Conservation (phyloP, 2,888 invertebrate genomes). For the Liodrosophila aerea region DNA sequence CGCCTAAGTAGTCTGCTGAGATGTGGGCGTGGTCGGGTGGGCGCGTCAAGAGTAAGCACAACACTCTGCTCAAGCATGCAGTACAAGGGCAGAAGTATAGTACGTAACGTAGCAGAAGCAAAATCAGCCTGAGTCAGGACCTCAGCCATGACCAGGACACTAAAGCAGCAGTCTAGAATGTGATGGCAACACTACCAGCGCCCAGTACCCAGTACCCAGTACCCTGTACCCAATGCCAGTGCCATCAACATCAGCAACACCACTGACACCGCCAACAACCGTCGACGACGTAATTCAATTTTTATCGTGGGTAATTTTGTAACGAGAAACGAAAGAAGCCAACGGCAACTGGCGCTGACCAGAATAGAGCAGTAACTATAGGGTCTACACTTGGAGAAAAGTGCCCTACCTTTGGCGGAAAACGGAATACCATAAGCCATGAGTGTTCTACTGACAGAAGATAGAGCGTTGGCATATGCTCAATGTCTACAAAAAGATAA, state of each 20-base stretch:
- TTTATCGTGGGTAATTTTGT: conserved; percentile 81
- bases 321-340: conserved; percentile 77
- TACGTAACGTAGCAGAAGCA: too few species aligned
- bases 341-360: conserved; percentile 50
- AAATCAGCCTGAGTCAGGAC: conserved; percentile 3
- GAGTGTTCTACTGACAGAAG: too few species aligned
- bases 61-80: conserved; percentile 66
- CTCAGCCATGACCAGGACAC: conserved; percentile 40
- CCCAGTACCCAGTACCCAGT: too few species aligned
- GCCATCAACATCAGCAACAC: conserved; percentile 2
- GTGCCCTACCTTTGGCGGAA: conserved; percentile 4
- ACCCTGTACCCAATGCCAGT: conserved; percentile 14
- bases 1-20: conserved; percentile 61
- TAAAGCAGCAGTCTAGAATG: conserved; percentile 36
- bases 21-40: conserved; percentile 51
- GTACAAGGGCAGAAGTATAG: conserved; percentile 17
- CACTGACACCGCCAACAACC: conserved; percentile 15
- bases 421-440: not conserved
- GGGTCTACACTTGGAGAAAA: not conserved
- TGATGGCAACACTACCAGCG: conserved; percentile 25
- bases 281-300: conserved; percentile 80
- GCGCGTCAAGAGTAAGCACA: conserved; percentile 68
- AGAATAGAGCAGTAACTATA: conserved; percentile 6
- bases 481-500: too few species aligned
- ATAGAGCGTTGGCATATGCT: too few species aligned